Percentiles rank a stretch among this genome's conserved stretches.
Conservation (phyloP, 53 echinoderm and acorn worm genomes). For the Pentamera pediparva region DNA sequence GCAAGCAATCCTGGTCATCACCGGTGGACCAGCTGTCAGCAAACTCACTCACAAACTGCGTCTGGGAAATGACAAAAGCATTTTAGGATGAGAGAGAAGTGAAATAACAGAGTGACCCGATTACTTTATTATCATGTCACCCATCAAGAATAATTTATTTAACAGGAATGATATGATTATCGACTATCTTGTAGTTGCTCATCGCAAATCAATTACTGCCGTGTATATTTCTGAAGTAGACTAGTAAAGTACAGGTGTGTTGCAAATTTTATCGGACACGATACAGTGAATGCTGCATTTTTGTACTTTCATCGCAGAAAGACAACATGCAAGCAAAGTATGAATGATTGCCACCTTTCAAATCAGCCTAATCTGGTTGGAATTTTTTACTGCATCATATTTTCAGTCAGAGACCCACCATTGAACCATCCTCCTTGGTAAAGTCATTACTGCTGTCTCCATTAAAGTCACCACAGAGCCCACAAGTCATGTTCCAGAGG, state of each 20-base stretch:
- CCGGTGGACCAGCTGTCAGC: conserved; percentile 53
- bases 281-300: no score
- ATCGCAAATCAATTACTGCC: no score
- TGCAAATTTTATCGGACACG: no score
- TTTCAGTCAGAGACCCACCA: neutral
- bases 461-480: conserved; percentile 59
- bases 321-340: no score
- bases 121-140: neutral
- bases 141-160: neutral
- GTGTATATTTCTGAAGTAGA: no score
- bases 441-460: conserved; percentile 44
- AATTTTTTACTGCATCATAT: neutral
- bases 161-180: neutral
- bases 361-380: no score
- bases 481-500: conserved; percentile 52
- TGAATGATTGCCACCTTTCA: neutral
- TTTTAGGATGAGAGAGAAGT: no score
- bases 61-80: no score
- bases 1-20: conserved; percentile 5
- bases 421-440: conserved; percentile 26
- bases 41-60: conserved; percentile 49
- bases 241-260: no score
- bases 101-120: no score
- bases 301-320: no score
- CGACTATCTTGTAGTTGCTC: no score